A percentile compares a stretch with the other conserved stretches of the same genome.
These are phyloP conservation scores for Acleris holmiana DNA, from an alignment of 2,888 invertebrate genomes.

Conservation along the genomic window DNA sequence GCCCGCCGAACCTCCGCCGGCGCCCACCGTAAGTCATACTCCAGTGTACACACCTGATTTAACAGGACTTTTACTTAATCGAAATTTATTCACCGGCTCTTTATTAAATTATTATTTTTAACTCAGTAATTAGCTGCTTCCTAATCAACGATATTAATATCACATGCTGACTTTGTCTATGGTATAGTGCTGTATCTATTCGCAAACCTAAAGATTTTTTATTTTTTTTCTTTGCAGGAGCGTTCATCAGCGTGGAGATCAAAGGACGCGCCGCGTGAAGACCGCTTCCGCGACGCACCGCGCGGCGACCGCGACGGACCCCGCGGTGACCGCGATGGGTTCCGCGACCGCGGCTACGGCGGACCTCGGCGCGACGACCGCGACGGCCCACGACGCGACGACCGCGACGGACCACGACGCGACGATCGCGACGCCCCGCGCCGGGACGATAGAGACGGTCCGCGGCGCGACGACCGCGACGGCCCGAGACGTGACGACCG, in stretches of 20 bases:
- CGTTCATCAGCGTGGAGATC: slow-evolving; percentile 72
- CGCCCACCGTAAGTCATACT: slow-evolving; percentile 55
- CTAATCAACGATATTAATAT: no score
- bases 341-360: slow-evolving; percentile 50
- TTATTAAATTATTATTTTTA: no score
- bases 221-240: slow-evolving; percentile 62
- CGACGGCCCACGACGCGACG: slow-evolving; percentile 45
- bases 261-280: slow-evolving; percentile 57
- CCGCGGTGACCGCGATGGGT: slow-evolving; percentile 52
- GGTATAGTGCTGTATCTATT: no score
- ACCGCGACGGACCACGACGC: slow-evolving; percentile 44
- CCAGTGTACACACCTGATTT: no score
- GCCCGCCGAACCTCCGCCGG: slow-evolving; percentile 66
- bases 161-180: no score
- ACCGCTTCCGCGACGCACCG: slow-evolving; percentile 37
- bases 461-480: slow-evolving; percentile 45
- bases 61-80: no score
- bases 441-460: slow-evolving; percentile 46
- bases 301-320: slow-evolving; percentile 50
- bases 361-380: slow-evolving; percentile 50
- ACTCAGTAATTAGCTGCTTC: no score
- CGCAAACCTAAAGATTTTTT: no score
- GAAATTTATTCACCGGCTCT: no score
- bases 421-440: slow-evolving; percentile 47
- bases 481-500: slow-evolving; percentile 47